A percentile compares a stretch with the other conserved stretches of the same genome.
These are phyloP conservation scores for Pedicia rivosa DNA, from an alignment of 2,888 invertebrate genomes.

Conservation along the genomic window DNA sequence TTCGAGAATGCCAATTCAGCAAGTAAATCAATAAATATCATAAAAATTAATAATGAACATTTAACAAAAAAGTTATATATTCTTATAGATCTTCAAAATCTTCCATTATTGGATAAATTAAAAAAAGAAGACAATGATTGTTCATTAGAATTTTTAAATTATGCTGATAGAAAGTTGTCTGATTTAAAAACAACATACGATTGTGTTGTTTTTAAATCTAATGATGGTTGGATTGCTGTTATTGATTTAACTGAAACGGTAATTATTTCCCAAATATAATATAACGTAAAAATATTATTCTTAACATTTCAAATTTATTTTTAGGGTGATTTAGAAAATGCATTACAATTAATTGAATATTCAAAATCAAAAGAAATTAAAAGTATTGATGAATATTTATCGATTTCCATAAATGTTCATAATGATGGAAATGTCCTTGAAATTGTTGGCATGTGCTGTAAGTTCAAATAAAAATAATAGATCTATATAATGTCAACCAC, in stretches of 20 bases:
- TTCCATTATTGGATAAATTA: constrained; percentile 55
- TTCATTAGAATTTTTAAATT: constrained; percentile 64
- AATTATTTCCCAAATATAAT: constrained; percentile 1
- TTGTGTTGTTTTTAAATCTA: constrained; percentile 86
- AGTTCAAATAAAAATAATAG: constrained; percentile 34
- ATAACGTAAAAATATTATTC: not conserved
- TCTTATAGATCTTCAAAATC: constrained; percentile 29
- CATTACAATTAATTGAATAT: constrained; percentile 67
- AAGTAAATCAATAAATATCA: constrained; percentile 15
- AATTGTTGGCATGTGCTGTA: constrained; percentile 88
- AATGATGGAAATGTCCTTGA: constrained; percentile 82
- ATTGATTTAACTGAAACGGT: constrained; percentile 25
- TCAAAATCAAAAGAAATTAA: constrained; percentile 65
- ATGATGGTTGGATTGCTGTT: constrained; percentile 56
- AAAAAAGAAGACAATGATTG: constrained; percentile 80
- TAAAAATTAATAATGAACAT: not conserved
- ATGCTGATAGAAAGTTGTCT: constrained; percentile 70
- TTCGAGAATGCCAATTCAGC: constrained; percentile 52
- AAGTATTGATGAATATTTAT: constrained; percentile 63
- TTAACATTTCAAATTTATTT: constrained; percentile 1
- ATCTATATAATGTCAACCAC: no score
- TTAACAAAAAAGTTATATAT: not conserved
- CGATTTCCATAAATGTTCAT: constrained; percentile 82
- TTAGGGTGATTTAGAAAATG: constrained; percentile 60
- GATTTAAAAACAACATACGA: constrained; percentile 86